Conservation (phyloP, 2,888 invertebrate species). For the Chaitophorus viminalis region DNA sequence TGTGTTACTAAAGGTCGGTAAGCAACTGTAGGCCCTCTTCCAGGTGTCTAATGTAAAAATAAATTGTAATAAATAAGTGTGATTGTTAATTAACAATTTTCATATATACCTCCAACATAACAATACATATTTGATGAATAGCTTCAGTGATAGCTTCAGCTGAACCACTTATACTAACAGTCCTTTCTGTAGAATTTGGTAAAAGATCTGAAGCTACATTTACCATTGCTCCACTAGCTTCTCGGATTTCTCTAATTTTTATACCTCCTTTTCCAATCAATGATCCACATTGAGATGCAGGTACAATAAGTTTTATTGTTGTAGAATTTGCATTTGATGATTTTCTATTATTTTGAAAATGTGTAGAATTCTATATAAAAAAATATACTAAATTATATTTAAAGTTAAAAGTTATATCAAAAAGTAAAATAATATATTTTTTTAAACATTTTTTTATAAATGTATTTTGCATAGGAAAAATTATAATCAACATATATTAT, state of each 20-base stretch:
- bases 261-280: slow-evolving; percentile 99
- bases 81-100: not conserved
- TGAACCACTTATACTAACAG: slow-evolving; percentile 97
- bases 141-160: slow-evolving; percentile 98
- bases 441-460: too few relatives aligned
- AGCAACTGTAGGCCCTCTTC: slow-evolving; percentile 57
- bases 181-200: slow-evolving; percentile 97
- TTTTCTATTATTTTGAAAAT: slow-evolving; percentile 47
- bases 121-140: slow-evolving; percentile 98
- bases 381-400: not conserved
- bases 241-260: slow-evolving; percentile 99
- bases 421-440: too few relatives aligned
- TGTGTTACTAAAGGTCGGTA: slow-evolving; percentile 53
- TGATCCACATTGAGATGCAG: slow-evolving; percentile 99
- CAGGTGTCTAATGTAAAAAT: slow-evolving; percentile 40
- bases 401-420: not conserved
- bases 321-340: slow-evolving; percentile 77
- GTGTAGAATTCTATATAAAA: slow-evolving; percentile 25
- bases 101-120: slow-evolving; percentile 85
- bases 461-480: too few relatives aligned
- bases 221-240: slow-evolving; percentile 92
- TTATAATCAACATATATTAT: too few relatives aligned
- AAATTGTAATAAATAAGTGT: not conserved
- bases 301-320: slow-evolving; percentile 96
- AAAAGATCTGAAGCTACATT: slow-evolving; percentile 99